Evolutionary conservation across 2,797 vertebrate species (phyloP).

Genomic region (Dendrocincla tyrannina): DNA sequence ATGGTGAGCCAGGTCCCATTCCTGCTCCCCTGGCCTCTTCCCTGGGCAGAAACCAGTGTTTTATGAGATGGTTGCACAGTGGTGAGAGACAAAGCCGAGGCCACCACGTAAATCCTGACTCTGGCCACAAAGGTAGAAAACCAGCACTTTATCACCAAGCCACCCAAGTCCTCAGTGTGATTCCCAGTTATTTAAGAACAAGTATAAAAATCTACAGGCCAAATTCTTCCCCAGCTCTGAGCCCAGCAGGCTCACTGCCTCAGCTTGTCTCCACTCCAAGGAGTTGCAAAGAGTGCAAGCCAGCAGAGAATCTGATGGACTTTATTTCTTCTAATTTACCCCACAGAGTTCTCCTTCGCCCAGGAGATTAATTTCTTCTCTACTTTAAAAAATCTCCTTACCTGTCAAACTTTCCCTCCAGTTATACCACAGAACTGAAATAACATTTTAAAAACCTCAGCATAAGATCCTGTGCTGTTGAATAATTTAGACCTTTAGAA

Average conservation of each 20-base stretch:
- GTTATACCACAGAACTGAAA: constrained; percentile 20
- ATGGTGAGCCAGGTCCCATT: neutral
- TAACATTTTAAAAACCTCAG: constrained; percentile 11
- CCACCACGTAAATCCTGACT: neutral
- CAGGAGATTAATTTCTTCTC: constrained; percentile 4
- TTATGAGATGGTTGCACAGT: neutral
- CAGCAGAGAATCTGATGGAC: neutral
- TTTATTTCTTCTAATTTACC: neutral
- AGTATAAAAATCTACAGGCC: neutral
- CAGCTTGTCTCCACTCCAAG: neutral
- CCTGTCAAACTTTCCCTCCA: constrained; percentile 10
- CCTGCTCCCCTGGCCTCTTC: neutral
- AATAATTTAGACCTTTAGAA: constrained; percentile 59
- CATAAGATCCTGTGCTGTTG: neutral
- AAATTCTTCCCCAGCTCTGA: constrained; percentile 4
- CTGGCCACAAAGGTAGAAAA: neutral
- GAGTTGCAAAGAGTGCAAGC: neutral
- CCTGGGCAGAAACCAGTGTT: neutral
- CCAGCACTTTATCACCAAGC: constrained; percentile 1
- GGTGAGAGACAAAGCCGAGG: neutral
- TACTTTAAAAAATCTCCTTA: constrained; percentile 10
- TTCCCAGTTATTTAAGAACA: neutral
- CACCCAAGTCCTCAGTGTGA: neutral
- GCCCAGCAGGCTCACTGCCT: neutral
- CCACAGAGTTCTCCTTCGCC: neutral